Evolutionary conservation across 2,113 vertebrate genomes (phyloP), one percentile per base, ranked within the genome.

Genomic region (Clupea harengus): DNA sequence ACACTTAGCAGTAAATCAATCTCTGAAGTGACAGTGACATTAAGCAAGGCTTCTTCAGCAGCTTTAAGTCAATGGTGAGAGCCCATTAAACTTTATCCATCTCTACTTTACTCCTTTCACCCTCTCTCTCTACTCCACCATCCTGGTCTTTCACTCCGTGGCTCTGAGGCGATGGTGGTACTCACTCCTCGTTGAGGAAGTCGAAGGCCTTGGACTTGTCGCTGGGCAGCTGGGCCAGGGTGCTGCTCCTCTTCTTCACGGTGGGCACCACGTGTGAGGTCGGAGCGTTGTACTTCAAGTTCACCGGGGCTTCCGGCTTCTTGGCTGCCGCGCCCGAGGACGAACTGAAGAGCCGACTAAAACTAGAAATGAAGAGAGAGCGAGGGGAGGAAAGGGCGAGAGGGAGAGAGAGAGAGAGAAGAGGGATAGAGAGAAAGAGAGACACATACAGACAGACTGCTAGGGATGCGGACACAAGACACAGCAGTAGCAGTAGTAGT

Each of bases 151-250:
- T n/a, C n/a, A n/a, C n/a, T n/a, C n/a, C n/a, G n/a, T n/a, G n/a
- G n/a, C n/a, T n/a, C 11, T 54, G 54, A 5, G 20, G 54, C 4
- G 20, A 22, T 1, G n/a, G 64, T 8, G 64, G 7, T 39, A 92
- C 98, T 97, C 89, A 99, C 98, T 99, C 98, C 90, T 99, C 98
- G 81, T 97, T 98, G 88, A 99, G 98, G 93, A 99, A 99, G 93
- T 99, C 98, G 78, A 99, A 99, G 67, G 97, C 98, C 93, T 97
- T 99, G 90, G 97, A 99, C 93, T 99, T 99, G 95, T 99, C 97
- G 46, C 97, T 97, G 20, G 98, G 98, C 86, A 99, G 95, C 45
- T 99, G 98, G 91, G 98, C 96, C 92, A 99, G 95, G 28, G 98
- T 94, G 93, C 95, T 98, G 95, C 97, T 99, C 94, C 96, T 97